Percentiles rank a stretch among this genome's conserved stretches.
Conservation (phyloP, 2,888 invertebrate species). For the Odontothrips loti region DNA sequence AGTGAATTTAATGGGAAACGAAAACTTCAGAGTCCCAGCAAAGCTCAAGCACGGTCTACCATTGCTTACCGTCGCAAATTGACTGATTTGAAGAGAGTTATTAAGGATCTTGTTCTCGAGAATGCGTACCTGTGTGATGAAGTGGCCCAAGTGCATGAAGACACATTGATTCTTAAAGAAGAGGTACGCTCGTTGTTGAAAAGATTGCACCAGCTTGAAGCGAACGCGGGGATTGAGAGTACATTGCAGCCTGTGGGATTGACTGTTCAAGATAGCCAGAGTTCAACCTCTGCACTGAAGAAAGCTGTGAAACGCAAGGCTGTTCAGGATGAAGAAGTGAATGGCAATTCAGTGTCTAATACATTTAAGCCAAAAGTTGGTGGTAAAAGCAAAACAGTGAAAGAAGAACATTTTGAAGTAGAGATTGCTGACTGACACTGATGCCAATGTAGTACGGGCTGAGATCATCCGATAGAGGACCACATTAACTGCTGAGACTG, state of each 20-base stretch:
- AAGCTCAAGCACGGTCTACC: not conserved
- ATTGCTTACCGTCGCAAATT: not conserved
- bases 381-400: not conserved
- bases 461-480: not conserved
- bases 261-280: not conserved
- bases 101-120: not conserved
- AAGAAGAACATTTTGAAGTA: slow-evolving; percentile 16
- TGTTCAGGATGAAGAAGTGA: not conserved
- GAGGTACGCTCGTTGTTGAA: slow-evolving; percentile 1
- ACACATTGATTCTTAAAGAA: not conserved
- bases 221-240: not conserved
- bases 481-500: not conserved
- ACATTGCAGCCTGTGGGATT: slow-evolving; percentile 1
- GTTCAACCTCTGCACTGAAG: not conserved
- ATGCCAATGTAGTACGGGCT: no score
- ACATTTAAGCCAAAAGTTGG: not conserved
- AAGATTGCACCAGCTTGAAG: not conserved
- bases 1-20: slow-evolving; percentile 17
- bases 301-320: not conserved
- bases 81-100: not conserved
- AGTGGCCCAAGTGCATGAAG: slow-evolving; percentile 15
- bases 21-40: not conserved
- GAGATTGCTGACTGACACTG: not conserved
- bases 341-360: not conserved
- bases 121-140: slow-evolving; percentile 14